Evolutionary conservation across 2,113 vertebrate species (phyloP).

Genomic region (Plotosus lineatus): DNA sequence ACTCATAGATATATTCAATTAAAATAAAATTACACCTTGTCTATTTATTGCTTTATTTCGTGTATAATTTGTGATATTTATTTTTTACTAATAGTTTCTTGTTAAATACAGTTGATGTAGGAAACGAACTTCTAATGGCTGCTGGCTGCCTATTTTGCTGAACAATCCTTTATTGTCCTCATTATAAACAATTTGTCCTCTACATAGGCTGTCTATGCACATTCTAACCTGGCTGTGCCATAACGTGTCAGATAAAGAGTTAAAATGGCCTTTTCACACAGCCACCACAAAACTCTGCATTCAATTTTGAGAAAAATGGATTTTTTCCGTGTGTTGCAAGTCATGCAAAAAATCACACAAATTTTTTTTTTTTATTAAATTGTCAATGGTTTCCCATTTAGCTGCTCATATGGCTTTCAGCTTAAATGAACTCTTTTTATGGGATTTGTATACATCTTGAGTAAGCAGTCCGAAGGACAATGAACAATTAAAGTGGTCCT

Average conservation of each 20-base stretch:
- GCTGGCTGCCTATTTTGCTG: neutral
- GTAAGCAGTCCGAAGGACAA: constrained; percentile 32
- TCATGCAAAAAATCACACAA: constrained; percentile 47
- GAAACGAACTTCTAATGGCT: neutral
- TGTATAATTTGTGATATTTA: neutral
- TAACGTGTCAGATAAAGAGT: neutral
- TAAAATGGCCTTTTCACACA: constrained; percentile 10
- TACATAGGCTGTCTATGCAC: neutral
- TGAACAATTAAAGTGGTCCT: constrained; percentile 29
- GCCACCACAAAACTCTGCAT: constrained; percentile 32
- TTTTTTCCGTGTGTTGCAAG: constrained; percentile 49
- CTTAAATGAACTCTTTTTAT: constrained; percentile 15
- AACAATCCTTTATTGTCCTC: neutral
- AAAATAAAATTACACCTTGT: neutral
- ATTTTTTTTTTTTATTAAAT: constrained; percentile 52
- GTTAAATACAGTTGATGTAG: neutral
- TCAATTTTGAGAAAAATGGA: constrained; percentile 45
- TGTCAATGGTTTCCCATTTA: constrained; percentile 38
- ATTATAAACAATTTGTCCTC: neutral
- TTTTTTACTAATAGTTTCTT: no score
- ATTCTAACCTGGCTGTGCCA: neutral
- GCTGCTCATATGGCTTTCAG: constrained; percentile 46
- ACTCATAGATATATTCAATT: constrained; percentile 28
- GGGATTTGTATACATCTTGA: constrained; percentile 41
- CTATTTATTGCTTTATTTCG: no score